phyloP scores from a whole-genome alignment of 2,888 invertebrate genomes.

The Nemoura dubitans region DNA sequence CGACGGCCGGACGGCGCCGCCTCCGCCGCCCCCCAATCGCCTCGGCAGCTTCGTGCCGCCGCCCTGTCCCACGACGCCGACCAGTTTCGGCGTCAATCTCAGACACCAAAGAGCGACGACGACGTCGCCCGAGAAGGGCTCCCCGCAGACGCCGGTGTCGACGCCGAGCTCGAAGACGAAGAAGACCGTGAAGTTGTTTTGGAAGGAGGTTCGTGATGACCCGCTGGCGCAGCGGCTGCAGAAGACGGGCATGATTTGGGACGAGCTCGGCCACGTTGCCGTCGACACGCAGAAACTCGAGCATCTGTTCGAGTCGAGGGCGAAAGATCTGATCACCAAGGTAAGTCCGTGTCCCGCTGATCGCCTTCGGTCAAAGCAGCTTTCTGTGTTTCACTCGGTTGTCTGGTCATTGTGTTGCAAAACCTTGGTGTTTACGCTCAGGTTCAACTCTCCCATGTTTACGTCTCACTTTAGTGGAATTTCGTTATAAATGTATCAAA shows the following conservation, averaged over 20 bases:
- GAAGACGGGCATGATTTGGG: slow-evolving; percentile 83
- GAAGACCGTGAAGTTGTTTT: slow-evolving; percentile 97
- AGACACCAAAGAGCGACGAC: slow-evolving; percentile 53
- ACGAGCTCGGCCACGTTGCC: slow-evolving; percentile 82
- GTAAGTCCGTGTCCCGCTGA: slow-evolving; percentile 62
- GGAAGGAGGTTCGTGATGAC: slow-evolving; percentile 92
- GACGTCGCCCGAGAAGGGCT: slow-evolving; percentile 53
- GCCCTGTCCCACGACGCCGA: slow-evolving; percentile 56
- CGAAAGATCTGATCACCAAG: slow-evolving; percentile 95
- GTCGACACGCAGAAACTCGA: slow-evolving; percentile 94
- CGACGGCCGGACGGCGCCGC: slow-evolving; percentile 61
- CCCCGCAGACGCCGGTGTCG: slow-evolving; percentile 58
- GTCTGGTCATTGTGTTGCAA: slow-evolving; percentile 41
- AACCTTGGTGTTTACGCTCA: slow-evolving; percentile 2
- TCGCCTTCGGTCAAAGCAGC: slow-evolving; percentile 30
- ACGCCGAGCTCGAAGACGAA: slow-evolving; percentile 82
- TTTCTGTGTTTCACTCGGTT: slow-evolving; percentile 33
- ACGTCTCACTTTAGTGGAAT: too few relatives aligned
- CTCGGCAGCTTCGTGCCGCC: slow-evolving; percentile 54
- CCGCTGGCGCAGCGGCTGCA: slow-evolving; percentile 67
- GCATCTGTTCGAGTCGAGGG: slow-evolving; percentile 95
- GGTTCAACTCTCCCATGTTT: too few relatives aligned
- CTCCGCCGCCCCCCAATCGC: slow-evolving; percentile 59
- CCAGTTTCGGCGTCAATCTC: slow-evolving; percentile 58
- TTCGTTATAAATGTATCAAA: too few relatives aligned